Evolutionary conservation across 2,113 vertebrate genomes (phyloP).

Genomic region (Ramphastos sulfuratus): DNA sequence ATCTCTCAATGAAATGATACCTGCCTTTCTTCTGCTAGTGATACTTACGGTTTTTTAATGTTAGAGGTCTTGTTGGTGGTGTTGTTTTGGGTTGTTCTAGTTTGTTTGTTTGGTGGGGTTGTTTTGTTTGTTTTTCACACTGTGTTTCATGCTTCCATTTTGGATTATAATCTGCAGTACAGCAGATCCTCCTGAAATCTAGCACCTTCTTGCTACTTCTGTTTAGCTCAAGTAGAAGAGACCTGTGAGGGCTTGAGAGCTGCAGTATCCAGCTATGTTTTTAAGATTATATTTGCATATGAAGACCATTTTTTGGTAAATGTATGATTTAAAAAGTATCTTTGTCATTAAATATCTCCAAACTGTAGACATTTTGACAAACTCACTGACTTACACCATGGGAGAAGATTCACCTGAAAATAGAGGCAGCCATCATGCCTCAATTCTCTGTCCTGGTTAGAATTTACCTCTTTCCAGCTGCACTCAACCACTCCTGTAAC

Average conservation of each 20-base stretch:
- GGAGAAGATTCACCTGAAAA: background rate
- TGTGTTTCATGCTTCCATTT: background rate
- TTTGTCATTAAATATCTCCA: background rate
- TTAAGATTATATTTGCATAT: background rate
- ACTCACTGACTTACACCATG: accelerated
- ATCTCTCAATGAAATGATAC: background rate
- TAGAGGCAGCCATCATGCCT: background rate
- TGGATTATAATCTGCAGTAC: background rate
- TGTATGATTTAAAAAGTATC: background rate
- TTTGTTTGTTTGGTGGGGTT: background rate
- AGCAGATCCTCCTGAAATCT: background rate
- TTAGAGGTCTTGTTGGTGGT: background rate
- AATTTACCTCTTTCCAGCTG: background rate
- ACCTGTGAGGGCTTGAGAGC: background rate
- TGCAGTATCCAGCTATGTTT: background rate
- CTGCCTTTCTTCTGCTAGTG: background rate
- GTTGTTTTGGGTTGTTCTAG: too few species aligned
- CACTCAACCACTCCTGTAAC: background rate
- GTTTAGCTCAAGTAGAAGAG: background rate
- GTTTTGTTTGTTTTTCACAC: background rate
- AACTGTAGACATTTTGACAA: background rate
- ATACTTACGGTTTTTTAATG: background rate
- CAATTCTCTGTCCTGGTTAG: background rate
- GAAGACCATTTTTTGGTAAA: background rate
- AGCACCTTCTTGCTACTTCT: background rate